Conservation (phyloP, 2,797 vertebrate species). For the Paedocypris micromegethes region DNA sequence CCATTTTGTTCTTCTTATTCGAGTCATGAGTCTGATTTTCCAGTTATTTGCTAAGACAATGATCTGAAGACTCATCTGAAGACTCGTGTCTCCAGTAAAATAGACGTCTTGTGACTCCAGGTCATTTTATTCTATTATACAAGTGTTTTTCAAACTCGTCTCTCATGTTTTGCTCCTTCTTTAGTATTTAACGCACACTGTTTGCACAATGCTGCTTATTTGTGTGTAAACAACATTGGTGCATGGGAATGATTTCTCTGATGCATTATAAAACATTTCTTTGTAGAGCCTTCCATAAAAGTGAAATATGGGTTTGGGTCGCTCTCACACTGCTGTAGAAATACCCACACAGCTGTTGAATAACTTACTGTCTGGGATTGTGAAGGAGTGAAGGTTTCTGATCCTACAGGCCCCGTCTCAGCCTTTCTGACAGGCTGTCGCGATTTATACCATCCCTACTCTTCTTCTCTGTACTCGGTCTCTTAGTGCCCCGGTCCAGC, state of each 20-base stretch:
- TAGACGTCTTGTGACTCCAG: conserved; percentile 20
- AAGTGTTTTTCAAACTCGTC: conserved; percentile 6
- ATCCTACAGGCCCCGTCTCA: conserved; percentile 8
- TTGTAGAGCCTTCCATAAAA: too few relatives aligned
- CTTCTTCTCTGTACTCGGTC: conserved; percentile 47
- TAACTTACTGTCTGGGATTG: conserved; percentile 19
- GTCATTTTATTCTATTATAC: conserved; percentile 23
- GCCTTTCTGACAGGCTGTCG: conserved; percentile 34
- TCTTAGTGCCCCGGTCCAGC: conserved; percentile 54
- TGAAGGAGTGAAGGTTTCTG: conserved; percentile 35
- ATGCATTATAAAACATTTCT: too few relatives aligned
- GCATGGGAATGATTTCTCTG: too few relatives aligned
- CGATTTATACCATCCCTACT: conserved; percentile 56
- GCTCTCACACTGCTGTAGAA: background rate
- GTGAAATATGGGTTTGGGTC: conserved; percentile 13
- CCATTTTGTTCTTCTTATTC: background rate
- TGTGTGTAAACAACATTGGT: too few relatives aligned
- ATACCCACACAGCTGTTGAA: conserved; percentile 9
- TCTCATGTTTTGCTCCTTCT: background rate
- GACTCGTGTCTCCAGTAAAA: conserved; percentile 19
- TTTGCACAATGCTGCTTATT: conserved; percentile 14
- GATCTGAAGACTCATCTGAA: conserved; percentile 12
- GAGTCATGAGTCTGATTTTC: conserved; percentile 25
- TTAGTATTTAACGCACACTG: background rate
- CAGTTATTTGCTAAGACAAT: conserved; percentile 20